Conservation (phyloP, 2,888 invertebrate species). For the Mythimna vitellina region DNA sequence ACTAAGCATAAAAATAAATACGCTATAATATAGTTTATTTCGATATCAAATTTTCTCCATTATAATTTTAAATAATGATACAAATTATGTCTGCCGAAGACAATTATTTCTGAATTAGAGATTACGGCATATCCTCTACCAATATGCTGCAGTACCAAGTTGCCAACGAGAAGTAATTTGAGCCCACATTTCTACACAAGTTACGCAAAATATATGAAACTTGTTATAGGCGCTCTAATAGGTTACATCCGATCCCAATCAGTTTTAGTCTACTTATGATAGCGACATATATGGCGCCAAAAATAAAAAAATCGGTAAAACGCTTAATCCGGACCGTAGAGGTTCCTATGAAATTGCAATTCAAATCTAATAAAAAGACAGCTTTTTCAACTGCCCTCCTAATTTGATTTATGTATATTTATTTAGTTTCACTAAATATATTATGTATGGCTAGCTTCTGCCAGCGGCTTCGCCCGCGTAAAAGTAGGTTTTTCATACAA, state of each 20-base stretch:
- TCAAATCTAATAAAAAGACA: no score
- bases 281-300: no score
- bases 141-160: conserved; percentile 17
- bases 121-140: conserved; percentile 37
- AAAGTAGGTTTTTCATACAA: no score
- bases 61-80: conserved; percentile 40
- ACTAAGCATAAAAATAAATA: background rate
- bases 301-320: no score
- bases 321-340: no score
- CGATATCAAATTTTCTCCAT: conserved; percentile 9
- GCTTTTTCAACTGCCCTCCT: no score
- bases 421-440: no score
- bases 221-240: conserved; percentile 30
- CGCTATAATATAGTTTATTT: background rate
- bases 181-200: conserved; percentile 42
- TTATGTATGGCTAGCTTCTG: no score
- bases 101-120: conserved; percentile 60
- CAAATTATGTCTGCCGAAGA: conserved; percentile 37
- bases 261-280: conserved; percentile 5
- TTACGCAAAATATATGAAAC: conserved; percentile 56
- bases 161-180: conserved; percentile 43
- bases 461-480: no score
- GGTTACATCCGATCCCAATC: conserved; percentile 44
- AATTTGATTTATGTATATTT: no score
- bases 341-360: no score